These are phyloP conservation scores for Boloria euphrosyne DNA, from an alignment of 2,888 invertebrate species.

Conservation along the genomic window DNA sequence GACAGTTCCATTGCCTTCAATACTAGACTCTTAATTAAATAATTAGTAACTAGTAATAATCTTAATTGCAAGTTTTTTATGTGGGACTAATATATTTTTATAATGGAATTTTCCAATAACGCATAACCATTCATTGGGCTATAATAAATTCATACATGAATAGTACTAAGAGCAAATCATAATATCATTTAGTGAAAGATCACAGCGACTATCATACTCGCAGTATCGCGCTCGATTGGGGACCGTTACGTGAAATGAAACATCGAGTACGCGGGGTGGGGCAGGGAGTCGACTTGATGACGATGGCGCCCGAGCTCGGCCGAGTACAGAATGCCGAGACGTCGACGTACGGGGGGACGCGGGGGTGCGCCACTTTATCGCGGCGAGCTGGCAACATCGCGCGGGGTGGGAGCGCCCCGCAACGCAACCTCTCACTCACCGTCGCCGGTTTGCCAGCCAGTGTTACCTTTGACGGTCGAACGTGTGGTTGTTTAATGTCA, in stretches of 20 bases:
- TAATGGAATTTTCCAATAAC: background rate
- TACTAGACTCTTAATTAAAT: conserved; percentile 49
- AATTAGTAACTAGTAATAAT: conserved; percentile 32
- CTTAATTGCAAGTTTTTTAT: background rate
- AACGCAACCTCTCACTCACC: conserved; percentile 84
- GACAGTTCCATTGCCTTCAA: conserved; percentile 42
- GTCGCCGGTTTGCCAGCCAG: conserved; percentile 80
- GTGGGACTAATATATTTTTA: background rate
- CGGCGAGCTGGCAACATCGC: conserved; percentile 81
- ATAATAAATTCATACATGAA: conserved; percentile 45
- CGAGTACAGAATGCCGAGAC: conserved; percentile 76
- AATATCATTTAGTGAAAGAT: conserved; percentile 60
- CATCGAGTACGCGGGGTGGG: conserved; percentile 76
- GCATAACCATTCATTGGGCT: background rate
- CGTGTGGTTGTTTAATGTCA: conserved; percentile 77
- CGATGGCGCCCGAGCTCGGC: conserved; percentile 76
- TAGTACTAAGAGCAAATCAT: conserved; percentile 21
- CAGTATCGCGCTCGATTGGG: conserved; percentile 81
- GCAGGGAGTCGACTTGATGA: conserved; percentile 68
- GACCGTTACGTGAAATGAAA: conserved; percentile 83
- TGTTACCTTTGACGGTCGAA: conserved; percentile 84
- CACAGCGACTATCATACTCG: conserved; percentile 69
- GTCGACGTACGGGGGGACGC: conserved; percentile 74
- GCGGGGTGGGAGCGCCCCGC: conserved; percentile 80
- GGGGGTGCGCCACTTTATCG: conserved; percentile 82